Conservation (phyloP, 2,888 invertebrate species). For the Drosophila atroscutellata region DNA sequence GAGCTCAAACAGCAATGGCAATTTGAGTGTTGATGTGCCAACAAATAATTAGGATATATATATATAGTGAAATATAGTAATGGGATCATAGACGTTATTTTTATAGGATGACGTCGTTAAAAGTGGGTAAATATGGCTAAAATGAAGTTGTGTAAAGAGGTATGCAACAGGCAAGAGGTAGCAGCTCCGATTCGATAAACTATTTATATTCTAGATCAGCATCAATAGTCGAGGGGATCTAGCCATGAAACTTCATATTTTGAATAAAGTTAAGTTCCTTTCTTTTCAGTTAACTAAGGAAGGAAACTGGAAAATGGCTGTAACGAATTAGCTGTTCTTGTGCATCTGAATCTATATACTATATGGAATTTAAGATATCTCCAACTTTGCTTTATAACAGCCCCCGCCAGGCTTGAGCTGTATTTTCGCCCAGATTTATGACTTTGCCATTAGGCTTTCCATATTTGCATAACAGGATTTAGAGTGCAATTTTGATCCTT, state of each 20-base stretch:
- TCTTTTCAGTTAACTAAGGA: neutral
- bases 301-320: neutral
- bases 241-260: neutral
- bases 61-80: neutral
- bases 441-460: neutral
- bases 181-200: neutral
- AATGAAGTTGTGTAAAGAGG: neutral
- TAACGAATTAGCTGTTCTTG: no score
- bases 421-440: neutral
- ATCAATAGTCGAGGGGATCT: neutral
- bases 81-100: neutral
- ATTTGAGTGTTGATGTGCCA: neutral
- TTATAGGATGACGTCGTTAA: neutral
- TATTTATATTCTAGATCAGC: neutral
- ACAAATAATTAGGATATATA: neutral
- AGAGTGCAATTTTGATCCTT: conserved; percentile 18
- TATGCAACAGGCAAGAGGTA: neutral
- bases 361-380: neutral
- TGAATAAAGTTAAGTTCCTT: neutral
- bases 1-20: conserved; percentile 4
- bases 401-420: neutral
- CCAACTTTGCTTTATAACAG: no score
- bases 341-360: neutral
- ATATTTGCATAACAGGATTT: conserved; percentile 16
- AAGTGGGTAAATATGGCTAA: neutral